A percentile compares a stretch with the other conserved stretches of the same genome.
phyloP scores from a whole-genome alignment of 2,797 vertebrate species.

The Streptopelia turtur region DNA sequence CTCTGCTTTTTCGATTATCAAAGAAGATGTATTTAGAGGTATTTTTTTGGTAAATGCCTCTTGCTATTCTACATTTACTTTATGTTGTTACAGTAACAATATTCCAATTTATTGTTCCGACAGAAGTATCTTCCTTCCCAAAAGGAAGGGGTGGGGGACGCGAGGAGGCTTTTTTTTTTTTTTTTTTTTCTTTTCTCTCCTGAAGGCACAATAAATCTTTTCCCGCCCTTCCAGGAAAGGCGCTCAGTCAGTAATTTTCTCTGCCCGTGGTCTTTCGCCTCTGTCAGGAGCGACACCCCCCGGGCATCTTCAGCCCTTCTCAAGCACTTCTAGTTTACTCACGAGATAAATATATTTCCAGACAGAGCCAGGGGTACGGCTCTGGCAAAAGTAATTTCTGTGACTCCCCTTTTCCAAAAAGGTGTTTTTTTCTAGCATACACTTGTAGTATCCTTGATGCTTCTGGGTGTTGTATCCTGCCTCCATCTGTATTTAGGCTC shows the following conservation, averaged over 20 bases:
- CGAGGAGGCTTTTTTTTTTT: no score
- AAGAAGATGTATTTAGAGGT: accelerated
- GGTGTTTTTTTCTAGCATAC: no score
- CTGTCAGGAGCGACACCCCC: accelerated
- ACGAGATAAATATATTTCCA: accelerated
- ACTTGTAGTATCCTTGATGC: accelerated
- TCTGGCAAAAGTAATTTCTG: accelerated
- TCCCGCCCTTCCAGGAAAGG: accelerated
- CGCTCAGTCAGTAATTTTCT: accelerated
- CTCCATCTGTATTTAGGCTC: accelerated
- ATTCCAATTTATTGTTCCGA: accelerated
- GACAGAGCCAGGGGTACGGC: accelerated
- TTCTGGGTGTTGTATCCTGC: no score
- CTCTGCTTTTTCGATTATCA: accelerated
- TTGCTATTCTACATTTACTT: accelerated
- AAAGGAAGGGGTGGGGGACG: no score
- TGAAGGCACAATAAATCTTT: accelerated
- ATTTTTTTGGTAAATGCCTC: accelerated
- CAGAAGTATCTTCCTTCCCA: accelerated
- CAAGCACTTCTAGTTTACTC: accelerated
- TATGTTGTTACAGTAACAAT: accelerated
- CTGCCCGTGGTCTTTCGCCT: accelerated
- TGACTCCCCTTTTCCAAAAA: accelerated
- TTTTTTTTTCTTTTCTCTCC: no score
- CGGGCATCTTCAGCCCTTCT: neutral